These are phyloP conservation scores for Ariopsis seemanni DNA, from an alignment of 2,113 vertebrate genomes.

Conservation along the genomic window DNA sequence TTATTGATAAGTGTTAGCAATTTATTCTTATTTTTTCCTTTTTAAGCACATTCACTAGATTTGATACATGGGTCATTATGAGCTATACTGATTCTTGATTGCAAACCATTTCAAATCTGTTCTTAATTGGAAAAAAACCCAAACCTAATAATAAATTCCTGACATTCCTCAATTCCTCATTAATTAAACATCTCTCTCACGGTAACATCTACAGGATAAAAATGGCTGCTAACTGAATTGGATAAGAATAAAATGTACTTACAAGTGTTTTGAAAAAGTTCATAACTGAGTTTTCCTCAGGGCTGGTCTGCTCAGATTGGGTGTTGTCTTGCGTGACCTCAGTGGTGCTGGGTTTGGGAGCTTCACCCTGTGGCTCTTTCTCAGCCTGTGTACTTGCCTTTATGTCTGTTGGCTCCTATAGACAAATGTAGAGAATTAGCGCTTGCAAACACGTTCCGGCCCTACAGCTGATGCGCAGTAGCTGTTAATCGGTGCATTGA, in stretches of 20 bases:
- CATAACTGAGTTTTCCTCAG: slow-evolving; percentile 85
- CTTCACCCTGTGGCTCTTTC: slow-evolving; percentile 52
- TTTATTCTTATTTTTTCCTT: neutral
- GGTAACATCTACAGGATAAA: neutral
- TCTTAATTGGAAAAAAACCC: neutral
- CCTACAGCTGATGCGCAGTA: slow-evolving; percentile 66
- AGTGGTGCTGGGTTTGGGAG: slow-evolving; percentile 42
- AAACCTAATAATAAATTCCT: neutral
- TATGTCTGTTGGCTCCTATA: slow-evolving; percentile 66
- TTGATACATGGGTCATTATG: neutral
- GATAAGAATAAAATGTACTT: slow-evolving; percentile 63
- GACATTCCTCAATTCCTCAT: neutral
- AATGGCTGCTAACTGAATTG: neutral
- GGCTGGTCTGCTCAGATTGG: slow-evolving; percentile 56
- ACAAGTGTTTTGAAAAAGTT: slow-evolving; percentile 97
- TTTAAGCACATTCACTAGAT: neutral
- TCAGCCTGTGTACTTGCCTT: slow-evolving; percentile 57
- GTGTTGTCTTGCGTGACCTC: slow-evolving; percentile 48
- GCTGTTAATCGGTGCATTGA: slow-evolving; percentile 77
- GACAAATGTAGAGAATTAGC: slow-evolving; percentile 66
- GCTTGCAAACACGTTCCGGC: slow-evolving; percentile 63
- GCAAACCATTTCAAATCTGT: neutral
- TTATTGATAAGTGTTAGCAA: neutral
- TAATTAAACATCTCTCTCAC: neutral
- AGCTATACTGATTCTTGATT: neutral